Base-by-base conservation (phyloP, 2,888 invertebrate genomes). In the Prosopocoilus inquinatus region DNA sequence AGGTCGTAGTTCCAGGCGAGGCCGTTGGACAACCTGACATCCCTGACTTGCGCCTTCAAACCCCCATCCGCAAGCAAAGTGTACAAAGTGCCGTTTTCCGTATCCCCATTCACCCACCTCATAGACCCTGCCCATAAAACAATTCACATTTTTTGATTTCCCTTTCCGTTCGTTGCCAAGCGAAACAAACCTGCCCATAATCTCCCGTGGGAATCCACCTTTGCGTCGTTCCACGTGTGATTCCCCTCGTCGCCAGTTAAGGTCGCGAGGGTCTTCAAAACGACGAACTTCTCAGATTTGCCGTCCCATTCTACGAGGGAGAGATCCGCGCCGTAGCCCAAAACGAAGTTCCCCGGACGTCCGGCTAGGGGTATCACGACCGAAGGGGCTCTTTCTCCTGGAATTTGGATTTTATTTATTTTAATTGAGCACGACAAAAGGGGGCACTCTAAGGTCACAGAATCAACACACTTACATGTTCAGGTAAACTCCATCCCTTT, bases 21-120 rank as follows among this genome's bases (percentile, higher is more conserved):
- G 0, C 92, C 92, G 76, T 93, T 92, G 33, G 90, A 85, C 62
- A 91, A 84, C 63, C 84, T 83, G 13, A 89, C 64, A 58, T 69
- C 67, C 3, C 63, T 65, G 36, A 75, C 57, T 55, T 76, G 75
- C 33, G 67, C 68, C 53, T 68, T 70, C 12, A 71, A 65, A 54
- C 63, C 52, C 13, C 62, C 57, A 36, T 59, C 67, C 62, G 34
- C 66, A 53, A 33, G 7, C 55, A 72, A 58, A 39, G 69, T 77
- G 75, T 81, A 84, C 34, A 84, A 72, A 1, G 80, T 71, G 2
- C 84, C 84, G 58, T 79, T 80, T 67, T 82, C 81, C 13, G 75
- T 79, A 68, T 80, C 80, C 58, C 83, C 82, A 0, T 81, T 81
- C 62, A 70, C 67, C 3, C 70, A 67, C 58, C 83, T 82, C 54